Evolutionary conservation across 1,140 invertebrate species (phyloP).

Genomic region (Drosophila seguyi): DNA sequence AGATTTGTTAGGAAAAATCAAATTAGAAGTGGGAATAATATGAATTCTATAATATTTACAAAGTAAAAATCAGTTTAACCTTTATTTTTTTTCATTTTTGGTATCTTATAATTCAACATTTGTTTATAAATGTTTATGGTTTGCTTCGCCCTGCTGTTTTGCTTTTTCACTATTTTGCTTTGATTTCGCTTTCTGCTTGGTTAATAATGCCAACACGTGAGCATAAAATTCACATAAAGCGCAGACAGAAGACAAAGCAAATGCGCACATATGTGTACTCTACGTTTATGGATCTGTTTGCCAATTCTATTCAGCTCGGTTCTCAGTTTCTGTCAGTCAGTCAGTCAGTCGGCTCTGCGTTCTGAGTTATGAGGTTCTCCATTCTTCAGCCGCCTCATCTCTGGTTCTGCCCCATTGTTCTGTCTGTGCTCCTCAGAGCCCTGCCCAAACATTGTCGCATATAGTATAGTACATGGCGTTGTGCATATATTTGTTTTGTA

Average conservation of each 20-base stretch:
- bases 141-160: constrained; percentile 7
- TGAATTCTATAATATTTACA: background rate
- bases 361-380: constrained; percentile 9
- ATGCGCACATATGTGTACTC: constrained; percentile 63
- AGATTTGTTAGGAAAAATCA: background rate
- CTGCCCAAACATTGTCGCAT: constrained; percentile 72
- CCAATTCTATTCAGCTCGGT: constrained; percentile 37
- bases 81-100: background rate
- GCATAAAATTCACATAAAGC: constrained; percentile 73
- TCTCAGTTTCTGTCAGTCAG: constrained; percentile 2
- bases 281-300: constrained; percentile 64
- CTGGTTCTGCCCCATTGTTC: constrained; percentile 3
- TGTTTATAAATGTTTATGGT: constrained; percentile 1
- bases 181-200: constrained; percentile 17
- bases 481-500: constrained; percentile 68
- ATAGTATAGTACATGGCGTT: constrained; percentile 12
- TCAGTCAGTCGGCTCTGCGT: background rate
- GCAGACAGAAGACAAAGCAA: constrained; percentile 49
- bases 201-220: constrained; percentile 67
- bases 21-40: background rate
- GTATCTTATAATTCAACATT: background rate
- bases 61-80: background rate
- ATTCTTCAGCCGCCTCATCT: constrained; percentile 10
- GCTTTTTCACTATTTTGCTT: constrained; percentile 9
- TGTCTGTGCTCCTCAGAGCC: constrained; percentile 38